Evolutionary conservation across 2,113 vertebrate species (phyloP).

Genomic region (Ammodytes marinus): DNA sequence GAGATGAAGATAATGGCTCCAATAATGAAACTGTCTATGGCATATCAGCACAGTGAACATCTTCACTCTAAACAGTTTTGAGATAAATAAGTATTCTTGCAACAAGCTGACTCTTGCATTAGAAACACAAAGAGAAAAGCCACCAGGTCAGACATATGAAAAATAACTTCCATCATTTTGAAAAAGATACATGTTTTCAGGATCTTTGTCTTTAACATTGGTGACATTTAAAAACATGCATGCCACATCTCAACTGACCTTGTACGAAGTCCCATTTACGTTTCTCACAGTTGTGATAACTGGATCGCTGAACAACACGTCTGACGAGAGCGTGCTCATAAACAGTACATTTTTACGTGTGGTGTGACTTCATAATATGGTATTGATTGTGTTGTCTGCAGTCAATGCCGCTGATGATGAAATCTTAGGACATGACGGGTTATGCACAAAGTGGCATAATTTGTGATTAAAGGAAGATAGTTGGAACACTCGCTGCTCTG

Average conservation of each 20-base stretch:
- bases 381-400: slow-evolving; percentile 48
- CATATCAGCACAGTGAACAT: background rate
- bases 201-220: background rate
- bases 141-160: background rate
- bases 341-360: slow-evolving; percentile 42
- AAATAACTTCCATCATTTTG: background rate
- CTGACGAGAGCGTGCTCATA: background rate
- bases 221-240: background rate
- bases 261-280: background rate
- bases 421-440: slow-evolving; percentile 35
- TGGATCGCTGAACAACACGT: background rate
- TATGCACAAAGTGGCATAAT: slow-evolving; percentile 33
- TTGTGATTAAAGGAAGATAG: slow-evolving; percentile 24
- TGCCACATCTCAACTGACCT: background rate
- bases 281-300: background rate
- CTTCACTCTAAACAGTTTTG: background rate
- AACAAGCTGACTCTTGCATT: slow-evolving; percentile 10
- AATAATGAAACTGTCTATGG: background rate
- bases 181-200: background rate
- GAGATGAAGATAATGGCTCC: background rate
- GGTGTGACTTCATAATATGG: slow-evolving; percentile 46
- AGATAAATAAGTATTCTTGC: background rate
- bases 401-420: slow-evolving; percentile 56
- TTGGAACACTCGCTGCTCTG: background rate
- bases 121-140: background rate